Percentiles rank a stretch among this genome's conserved stretches.
phyloP scores from a whole-genome alignment of 2,888 invertebrate genomes.

The Apodemia duryi region DNA sequence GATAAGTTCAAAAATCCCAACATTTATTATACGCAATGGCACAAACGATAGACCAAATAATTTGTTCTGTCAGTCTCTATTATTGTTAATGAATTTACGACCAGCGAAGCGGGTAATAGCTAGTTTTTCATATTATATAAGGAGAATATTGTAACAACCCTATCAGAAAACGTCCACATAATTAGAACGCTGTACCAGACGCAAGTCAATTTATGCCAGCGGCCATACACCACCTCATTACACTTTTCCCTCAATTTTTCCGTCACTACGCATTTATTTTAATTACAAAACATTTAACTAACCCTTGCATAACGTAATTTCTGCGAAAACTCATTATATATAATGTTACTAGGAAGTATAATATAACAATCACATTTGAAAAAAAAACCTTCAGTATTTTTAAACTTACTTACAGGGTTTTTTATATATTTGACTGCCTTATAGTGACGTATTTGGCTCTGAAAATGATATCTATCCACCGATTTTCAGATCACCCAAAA shows the following conservation, averaged over 20 bases:
- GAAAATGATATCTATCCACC: too few relatives aligned
- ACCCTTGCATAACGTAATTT: slow-evolving; percentile 1
- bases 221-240: slow-evolving; percentile 38
- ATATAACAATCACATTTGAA: background rate
- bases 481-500: too few relatives aligned
- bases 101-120: too few relatives aligned
- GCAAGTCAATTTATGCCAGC: slow-evolving; percentile 27
- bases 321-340: background rate
- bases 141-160: slow-evolving; percentile 1
- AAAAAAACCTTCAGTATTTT: background rate
- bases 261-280: slow-evolving; percentile 36
- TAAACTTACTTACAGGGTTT: background rate
- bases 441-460: too few relatives aligned
- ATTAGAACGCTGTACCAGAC: slow-evolving; percentile 28
- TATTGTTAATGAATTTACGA: too few relatives aligned
- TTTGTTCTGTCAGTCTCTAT: too few relatives aligned
- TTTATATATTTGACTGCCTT: background rate
- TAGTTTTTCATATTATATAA: background rate
- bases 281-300: slow-evolving; percentile 34
- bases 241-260: slow-evolving; percentile 43
- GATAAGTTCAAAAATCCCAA: too few relatives aligned
- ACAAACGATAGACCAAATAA: too few relatives aligned
- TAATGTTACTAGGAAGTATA: background rate
- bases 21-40: too few relatives aligned
- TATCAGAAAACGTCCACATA: slow-evolving; percentile 16